Percentiles rank a stretch among this genome's conserved stretches.
Evolutionary conservation across 2,113 vertebrate species (phyloP).

Genomic region (Amblyornis subalaris): DNA sequence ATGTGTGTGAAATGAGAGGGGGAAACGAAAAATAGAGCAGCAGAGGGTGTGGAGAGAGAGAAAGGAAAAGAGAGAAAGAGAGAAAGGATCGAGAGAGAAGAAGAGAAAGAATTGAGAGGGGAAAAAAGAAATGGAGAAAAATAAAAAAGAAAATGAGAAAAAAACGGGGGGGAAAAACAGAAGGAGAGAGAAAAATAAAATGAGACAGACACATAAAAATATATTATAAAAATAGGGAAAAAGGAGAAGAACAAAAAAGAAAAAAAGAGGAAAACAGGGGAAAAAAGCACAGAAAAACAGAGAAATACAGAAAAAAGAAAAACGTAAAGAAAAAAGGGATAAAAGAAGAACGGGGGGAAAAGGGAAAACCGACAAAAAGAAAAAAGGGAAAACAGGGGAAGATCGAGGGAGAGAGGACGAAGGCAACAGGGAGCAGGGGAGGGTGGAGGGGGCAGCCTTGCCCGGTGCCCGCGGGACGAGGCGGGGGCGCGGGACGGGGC

Average conservation of each 20-base stretch:
- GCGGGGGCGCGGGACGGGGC: background rate
- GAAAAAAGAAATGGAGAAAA: background rate
- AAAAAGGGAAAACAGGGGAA: background rate
- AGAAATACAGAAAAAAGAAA: background rate
- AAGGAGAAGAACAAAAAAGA: accelerated
- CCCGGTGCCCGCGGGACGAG: background rate
- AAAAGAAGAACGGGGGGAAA: background rate
- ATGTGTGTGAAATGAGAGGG: background rate
- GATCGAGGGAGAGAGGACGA: background rate
- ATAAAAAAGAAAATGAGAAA: background rate
- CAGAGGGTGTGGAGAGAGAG: background rate
- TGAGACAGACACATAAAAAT: accelerated
- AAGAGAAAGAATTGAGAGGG: background rate
- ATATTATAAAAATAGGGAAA: accelerated
- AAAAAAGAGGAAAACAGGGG: accelerated
- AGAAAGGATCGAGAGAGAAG: background rate
- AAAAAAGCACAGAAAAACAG: accelerated
- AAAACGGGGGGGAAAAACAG: accelerated
- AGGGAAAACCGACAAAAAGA: background rate
- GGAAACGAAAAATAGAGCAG: background rate
- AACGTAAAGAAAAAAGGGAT: accelerated
- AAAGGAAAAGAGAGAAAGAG: background rate
- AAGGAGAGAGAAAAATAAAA: background rate
- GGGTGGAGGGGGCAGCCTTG: background rate
- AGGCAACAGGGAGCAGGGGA: background rate